A percentile compares a stretch with the other conserved stretches of the same genome.
phyloP scores from a whole-genome alignment of 2,888 invertebrate species.

The Phortica okadai region DNA sequence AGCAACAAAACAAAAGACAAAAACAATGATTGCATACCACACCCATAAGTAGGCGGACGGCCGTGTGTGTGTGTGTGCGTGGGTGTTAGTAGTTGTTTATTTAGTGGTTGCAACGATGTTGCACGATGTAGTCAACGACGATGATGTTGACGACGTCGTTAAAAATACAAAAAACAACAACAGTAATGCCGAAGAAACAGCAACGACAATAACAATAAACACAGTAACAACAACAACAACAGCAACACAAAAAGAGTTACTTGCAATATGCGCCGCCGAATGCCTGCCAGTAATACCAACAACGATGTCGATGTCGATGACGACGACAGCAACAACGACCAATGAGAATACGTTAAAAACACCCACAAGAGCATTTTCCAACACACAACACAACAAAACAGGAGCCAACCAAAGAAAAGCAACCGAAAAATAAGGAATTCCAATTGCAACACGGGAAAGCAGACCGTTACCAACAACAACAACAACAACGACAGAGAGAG shows the following conservation, averaged over 20 bases:
- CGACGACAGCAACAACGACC: constrained; percentile 56
- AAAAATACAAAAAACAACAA: background rate
- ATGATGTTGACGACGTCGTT: background rate
- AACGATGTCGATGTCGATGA: constrained; percentile 38
- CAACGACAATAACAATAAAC: background rate
- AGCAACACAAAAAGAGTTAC: constrained; percentile 46
- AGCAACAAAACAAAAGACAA: background rate
- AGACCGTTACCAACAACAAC: background rate
- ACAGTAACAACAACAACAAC: constrained; percentile 44
- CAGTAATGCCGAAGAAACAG: background rate
- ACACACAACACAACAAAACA: constrained; percentile 69
- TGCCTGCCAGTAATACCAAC: constrained; percentile 25
- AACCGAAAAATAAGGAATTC: constrained; percentile 60
- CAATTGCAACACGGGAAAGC: constrained; percentile 65
- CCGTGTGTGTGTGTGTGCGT: background rate
- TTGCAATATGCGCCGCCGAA: constrained; percentile 27
- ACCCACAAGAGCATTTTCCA: constrained; percentile 66
- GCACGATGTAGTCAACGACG: background rate
- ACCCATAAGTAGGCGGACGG: constrained; percentile 39
- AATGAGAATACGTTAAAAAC: constrained; percentile 64
- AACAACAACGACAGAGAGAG: background rate
- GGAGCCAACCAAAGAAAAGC: constrained; percentile 60
- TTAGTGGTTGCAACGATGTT: constrained; percentile 63
- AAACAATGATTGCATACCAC: constrained; percentile 20
- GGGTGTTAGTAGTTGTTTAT: constrained; percentile 54